phyloP scores from a whole-genome alignment of 2,797 vertebrate species.

The Acrossocheilus fasciatus region DNA sequence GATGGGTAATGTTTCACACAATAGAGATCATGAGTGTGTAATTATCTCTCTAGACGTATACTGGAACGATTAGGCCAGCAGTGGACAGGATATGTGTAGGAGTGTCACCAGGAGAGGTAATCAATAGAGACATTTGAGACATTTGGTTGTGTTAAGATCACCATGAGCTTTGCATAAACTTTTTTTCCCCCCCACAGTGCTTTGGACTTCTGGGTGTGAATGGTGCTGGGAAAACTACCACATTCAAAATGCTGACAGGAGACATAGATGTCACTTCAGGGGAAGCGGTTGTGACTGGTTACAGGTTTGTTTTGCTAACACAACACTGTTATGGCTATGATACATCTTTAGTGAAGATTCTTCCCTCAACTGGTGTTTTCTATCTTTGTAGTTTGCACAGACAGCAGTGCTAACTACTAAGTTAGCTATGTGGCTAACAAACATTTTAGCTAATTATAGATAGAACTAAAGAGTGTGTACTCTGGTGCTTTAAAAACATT shows the following conservation, averaged over 20 bases:
- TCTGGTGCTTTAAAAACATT: not conserved
- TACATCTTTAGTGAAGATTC: not conserved
- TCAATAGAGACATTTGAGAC: not conserved
- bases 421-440: not conserved
- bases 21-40: not conserved
- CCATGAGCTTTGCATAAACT: too few species aligned
- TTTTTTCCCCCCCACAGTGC: conserved; percentile 77
- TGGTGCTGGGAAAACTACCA: conserved; percentile 95
- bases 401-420: not conserved
- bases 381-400: not conserved
- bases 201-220: conserved; percentile 96
- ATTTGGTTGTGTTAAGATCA: not conserved
- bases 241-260: conserved; percentile 95
- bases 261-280: conserved; percentile 89
- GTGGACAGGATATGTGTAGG: conserved; percentile 92
- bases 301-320: conserved; percentile 76
- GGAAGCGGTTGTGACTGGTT: conserved; percentile 85
- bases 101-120: conserved; percentile 90
- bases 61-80: conserved; percentile 80
- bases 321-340: not conserved
- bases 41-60: conserved; percentile 81
- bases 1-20: not conserved
- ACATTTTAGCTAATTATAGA: not conserved
- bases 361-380: not conserved
- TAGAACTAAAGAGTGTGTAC: not conserved